Conservation (phyloP, 92 coral and sea anemone species). For the Pocillopora grandis region DNA sequence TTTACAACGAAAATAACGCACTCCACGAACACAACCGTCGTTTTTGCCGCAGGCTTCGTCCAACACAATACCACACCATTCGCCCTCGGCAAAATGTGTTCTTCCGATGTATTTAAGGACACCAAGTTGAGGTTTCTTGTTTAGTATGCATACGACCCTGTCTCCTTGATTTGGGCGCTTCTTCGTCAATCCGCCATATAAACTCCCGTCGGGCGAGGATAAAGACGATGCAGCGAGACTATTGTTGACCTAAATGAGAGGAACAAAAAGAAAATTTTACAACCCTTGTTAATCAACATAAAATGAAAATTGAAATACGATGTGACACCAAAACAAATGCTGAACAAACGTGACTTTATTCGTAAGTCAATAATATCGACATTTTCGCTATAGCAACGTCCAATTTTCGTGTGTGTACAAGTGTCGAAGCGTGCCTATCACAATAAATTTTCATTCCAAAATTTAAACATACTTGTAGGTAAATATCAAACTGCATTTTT, state of each 20-base stretch:
- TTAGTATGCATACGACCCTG: constrained; percentile 82
- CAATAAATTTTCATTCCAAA: constrained; percentile 24
- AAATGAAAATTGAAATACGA: constrained; percentile 7
- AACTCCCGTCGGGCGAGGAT: constrained; percentile 16
- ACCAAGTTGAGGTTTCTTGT: constrained; percentile 77
- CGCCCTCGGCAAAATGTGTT: constrained; percentile 90
- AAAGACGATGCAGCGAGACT: constrained; percentile 6
- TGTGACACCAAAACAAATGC: not conserved
- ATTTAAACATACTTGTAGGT: constrained; percentile 16
- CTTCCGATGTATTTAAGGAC: constrained; percentile 77
- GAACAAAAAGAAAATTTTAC: not conserved
- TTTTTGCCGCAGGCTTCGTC: constrained; percentile 94
- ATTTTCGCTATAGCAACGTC: constrained; percentile 36
- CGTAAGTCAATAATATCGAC: constrained; percentile 15
- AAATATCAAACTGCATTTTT: constrained; percentile 16
- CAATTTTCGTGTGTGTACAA: not conserved
- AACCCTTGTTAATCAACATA: constrained; percentile 1
- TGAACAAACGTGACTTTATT: constrained; percentile 1
- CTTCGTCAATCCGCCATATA: not conserved
- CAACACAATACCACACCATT: constrained; percentile 92
- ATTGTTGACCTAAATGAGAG: constrained; percentile 17
- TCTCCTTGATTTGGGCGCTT: constrained; percentile 65
- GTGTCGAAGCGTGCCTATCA: constrained; percentile 21
- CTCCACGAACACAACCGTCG: constrained; percentile 90
- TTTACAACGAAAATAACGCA: constrained; percentile 83